Percentiles rank a stretch among this genome's conserved stretches.
phyloP scores from a whole-genome alignment of 2,113 vertebrate species.

The Callospermophilus lateralis region DNA sequence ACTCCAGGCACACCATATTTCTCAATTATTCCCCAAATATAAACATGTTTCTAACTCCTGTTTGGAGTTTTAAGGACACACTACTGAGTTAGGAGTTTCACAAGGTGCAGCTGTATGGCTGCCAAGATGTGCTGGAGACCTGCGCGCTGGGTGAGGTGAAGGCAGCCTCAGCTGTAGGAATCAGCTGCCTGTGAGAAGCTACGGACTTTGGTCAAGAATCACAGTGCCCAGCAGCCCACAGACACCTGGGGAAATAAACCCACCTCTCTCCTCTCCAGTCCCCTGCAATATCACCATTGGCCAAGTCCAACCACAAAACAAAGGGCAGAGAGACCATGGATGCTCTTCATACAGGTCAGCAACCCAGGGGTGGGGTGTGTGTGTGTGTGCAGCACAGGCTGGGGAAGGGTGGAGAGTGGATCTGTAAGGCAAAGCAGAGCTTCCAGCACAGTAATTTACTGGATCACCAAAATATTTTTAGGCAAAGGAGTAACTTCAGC shows the following conservation, averaged over 20 bases:
- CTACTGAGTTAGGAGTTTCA: neutral
- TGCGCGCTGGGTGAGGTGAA: fast-evolving
- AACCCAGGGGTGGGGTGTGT: neutral
- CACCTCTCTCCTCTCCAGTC: neutral
- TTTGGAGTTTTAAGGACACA: neutral
- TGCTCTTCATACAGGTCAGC: neutral
- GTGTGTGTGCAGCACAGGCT: neutral
- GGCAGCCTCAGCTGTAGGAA: neutral
- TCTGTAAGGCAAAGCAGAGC: neutral
- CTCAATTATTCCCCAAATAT: neutral
- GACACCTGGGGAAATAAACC: neutral
- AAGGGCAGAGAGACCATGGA: neutral
- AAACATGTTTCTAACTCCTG: neutral
- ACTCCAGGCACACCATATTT: neutral
- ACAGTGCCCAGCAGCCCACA: neutral
- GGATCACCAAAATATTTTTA: neutral
- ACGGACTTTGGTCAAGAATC: neutral
- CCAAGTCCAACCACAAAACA: neutral
- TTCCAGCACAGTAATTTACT: neutral
- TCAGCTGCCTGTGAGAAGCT: neutral
- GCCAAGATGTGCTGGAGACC: neutral
- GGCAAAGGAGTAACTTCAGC: neutral
- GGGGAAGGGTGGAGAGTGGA: neutral
- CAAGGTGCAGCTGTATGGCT: neutral
- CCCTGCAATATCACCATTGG: neutral